Percentiles rank a stretch among this genome's conserved stretches.
Evolutionary conservation across 2,888 invertebrate species (phyloP).

Genomic region (Plebejus melissa): DNA sequence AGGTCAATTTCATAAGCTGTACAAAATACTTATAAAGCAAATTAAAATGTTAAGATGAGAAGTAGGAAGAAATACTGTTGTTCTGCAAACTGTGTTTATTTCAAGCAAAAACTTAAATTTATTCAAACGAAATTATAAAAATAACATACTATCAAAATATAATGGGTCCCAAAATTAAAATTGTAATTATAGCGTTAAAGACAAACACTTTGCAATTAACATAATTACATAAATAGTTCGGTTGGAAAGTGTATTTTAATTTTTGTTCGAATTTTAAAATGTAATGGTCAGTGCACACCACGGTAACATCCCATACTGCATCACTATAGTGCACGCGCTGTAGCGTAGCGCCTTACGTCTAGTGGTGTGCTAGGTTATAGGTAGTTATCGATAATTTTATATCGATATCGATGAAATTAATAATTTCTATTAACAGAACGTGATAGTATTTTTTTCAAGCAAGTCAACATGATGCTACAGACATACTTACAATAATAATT

Average conservation of each 20-base stretch:
- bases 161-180: background rate
- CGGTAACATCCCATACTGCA: slow-evolving; percentile 61
- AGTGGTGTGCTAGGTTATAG: slow-evolving; percentile 49
- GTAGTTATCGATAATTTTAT: background rate
- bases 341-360: slow-evolving; percentile 59
- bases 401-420: background rate
- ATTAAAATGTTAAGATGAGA: no score
- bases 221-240: slow-evolving; percentile 13
- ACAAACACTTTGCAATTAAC: background rate
- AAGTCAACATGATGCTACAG: background rate
- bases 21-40: no score
- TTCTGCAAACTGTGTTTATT: no score
- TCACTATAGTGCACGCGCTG: slow-evolving; percentile 68
- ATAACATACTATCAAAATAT: background rate
- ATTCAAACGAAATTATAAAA: no score
- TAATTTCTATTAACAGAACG: background rate
- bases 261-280: slow-evolving; percentile 30
- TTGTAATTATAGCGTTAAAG: background rate
- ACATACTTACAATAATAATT: no score
- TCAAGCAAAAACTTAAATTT: no score
- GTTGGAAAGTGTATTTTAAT: slow-evolving; percentile 23
- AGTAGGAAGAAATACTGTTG: no score
- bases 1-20: no score
- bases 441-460: background rate
- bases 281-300: slow-evolving; percentile 58